phyloP scores from a whole-genome alignment of 2,888 invertebrate genomes.

The Acleris cristana region DNA sequence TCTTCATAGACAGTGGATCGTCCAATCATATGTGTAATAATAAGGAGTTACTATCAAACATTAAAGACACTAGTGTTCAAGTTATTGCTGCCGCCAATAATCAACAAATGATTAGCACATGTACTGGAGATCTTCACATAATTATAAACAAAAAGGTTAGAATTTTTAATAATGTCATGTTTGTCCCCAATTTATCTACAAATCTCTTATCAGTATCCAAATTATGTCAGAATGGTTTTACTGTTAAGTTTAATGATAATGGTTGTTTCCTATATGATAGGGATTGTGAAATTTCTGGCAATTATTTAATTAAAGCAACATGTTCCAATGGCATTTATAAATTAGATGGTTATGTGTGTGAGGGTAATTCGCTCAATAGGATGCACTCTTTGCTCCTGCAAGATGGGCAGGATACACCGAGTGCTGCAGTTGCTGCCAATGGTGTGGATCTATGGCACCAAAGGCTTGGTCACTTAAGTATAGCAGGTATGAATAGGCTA shows the following conservation, averaged over 20 bases:
- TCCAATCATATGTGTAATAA: conserved; percentile 1
- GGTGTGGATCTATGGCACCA: neutral
- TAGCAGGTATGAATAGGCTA: conserved; percentile 1
- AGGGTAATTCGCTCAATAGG: neutral
- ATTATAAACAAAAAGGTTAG: too few relatives aligned
- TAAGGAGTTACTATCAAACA: conserved; percentile 1
- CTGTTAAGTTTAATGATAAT: conserved; percentile 7
- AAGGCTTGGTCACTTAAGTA: conserved; percentile 1
- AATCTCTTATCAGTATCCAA: neutral
- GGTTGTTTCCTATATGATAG: conserved; percentile 4
- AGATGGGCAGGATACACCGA: conserved; percentile 8
- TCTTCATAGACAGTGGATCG: neutral
- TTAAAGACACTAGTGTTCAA: neutral
- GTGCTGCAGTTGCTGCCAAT: conserved; percentile 3
- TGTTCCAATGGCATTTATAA: conserved; percentile 12
- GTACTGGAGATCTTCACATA: too few relatives aligned
- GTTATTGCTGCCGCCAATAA: conserved; percentile 2
- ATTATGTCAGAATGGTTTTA: conserved; percentile 1
- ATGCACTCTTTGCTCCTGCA: conserved; percentile 14
- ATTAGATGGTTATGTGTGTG: neutral
- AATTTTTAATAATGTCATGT: too few relatives aligned
- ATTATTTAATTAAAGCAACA: conserved; percentile 1
- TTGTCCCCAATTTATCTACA: conserved; percentile 6
- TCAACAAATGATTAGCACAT: neutral
- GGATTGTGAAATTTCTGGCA: conserved; percentile 9